Conservation (phyloP, 2,888 invertebrate species). For the Sminthurinus aureus region DNA sequence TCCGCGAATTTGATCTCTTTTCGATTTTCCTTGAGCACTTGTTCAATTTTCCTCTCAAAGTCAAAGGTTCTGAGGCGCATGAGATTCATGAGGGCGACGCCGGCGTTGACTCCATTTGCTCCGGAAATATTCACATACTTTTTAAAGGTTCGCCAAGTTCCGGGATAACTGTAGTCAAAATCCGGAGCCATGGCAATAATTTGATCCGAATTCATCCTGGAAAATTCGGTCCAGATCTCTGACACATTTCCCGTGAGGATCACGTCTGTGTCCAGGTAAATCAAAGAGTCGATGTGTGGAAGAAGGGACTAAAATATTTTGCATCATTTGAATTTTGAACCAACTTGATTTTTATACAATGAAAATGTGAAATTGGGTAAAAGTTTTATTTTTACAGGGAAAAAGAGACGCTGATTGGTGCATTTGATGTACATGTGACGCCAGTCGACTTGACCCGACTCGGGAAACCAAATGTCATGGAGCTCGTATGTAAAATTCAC, state of each 20-base stretch:
- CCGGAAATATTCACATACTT: background rate
- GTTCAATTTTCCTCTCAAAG: background rate
- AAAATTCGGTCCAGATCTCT: background rate
- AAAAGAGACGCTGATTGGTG: no score
- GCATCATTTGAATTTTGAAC: no score
- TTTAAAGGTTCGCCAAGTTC: background rate
- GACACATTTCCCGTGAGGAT: background rate
- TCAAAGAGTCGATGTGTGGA: background rate
- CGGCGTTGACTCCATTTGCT: background rate
- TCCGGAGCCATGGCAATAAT: background rate
- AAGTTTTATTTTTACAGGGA: no score
- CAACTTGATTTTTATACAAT: no score
- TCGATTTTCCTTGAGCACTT: background rate
- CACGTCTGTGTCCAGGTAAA: background rate
- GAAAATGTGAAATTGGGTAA: no score
- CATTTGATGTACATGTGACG: no score
- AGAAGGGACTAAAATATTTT: no score
- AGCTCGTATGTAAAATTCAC: no score
- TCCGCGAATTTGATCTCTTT: background rate
- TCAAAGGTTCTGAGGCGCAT: background rate
- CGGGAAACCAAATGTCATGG: no score
- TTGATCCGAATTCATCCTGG: background rate
- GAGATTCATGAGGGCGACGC: slow-evolving; percentile 9
- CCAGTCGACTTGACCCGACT: no score
- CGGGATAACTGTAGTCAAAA: background rate